Conservation (phyloP, 2,888 invertebrate genomes). For the Ochropacha duplaris region DNA sequence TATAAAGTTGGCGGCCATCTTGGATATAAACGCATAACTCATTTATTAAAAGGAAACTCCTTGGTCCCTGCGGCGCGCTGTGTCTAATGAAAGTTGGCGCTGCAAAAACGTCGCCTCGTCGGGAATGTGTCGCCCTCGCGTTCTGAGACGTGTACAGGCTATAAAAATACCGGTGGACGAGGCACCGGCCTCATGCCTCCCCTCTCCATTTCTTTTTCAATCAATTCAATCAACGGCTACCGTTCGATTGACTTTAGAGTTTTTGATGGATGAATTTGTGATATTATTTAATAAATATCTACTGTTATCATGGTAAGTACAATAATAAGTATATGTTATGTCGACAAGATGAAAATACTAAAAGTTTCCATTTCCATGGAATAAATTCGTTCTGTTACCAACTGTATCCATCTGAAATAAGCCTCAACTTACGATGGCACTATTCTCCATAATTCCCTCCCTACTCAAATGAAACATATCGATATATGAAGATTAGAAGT, state of each 20-base stretch:
- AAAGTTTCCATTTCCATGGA: neutral
- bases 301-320: no score
- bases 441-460: neutral
- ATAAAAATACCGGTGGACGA: slow-evolving; percentile 76
- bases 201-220: slow-evolving; percentile 74
- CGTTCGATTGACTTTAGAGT: slow-evolving; percentile 59
- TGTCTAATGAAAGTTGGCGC: slow-evolving; percentile 79
- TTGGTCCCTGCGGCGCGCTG: slow-evolving; percentile 67
- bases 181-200: slow-evolving; percentile 49
- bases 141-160: slow-evolving; percentile 76
- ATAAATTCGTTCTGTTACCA: neutral
- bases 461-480: neutral
- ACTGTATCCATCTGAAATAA: neutral
- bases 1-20: slow-evolving; percentile 66
- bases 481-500: neutral
- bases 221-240: slow-evolving; percentile 76
- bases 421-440: neutral
- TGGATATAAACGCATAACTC: slow-evolving; percentile 78
- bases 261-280: slow-evolving; percentile 52
- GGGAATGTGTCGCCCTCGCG: slow-evolving; percentile 80
- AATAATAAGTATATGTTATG: no score
- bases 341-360: slow-evolving; percentile 1
- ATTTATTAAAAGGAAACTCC: slow-evolving; percentile 78
- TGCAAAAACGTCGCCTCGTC: slow-evolving; percentile 76
- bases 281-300: slow-evolving; percentile 47